Evolutionary conservation across 2,797 vertebrate species (phyloP).

Genomic region (Lepus townsendii): DNA sequence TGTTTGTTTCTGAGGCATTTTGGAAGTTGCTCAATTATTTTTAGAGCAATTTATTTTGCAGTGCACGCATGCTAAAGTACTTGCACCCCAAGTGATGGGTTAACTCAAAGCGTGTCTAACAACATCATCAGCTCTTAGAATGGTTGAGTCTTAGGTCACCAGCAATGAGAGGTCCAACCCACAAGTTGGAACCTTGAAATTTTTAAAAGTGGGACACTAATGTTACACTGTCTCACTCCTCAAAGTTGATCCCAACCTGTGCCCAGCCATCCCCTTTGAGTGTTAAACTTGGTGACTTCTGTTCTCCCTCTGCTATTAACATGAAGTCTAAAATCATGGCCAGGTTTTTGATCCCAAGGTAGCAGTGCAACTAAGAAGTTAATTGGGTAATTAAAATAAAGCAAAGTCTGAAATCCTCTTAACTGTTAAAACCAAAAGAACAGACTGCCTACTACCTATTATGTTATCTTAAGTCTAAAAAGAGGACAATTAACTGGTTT

Average conservation of each 20-base stretch:
- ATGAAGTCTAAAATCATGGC: slow-evolving; percentile 54
- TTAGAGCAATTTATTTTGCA: slow-evolving; percentile 65
- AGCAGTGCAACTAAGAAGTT: slow-evolving; percentile 76
- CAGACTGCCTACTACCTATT: slow-evolving; percentile 73
- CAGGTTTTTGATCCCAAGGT: slow-evolving; percentile 70
- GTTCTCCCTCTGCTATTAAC: slow-evolving; percentile 53
- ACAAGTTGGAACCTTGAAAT: slow-evolving; percentile 14
- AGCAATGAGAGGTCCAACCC: not conserved
- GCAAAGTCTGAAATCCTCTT: slow-evolving; percentile 68
- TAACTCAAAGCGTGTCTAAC: slow-evolving; percentile 53
- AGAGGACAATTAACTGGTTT: slow-evolving; percentile 72
- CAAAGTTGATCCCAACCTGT: not conserved
- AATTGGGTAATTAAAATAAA: slow-evolving; percentile 80
- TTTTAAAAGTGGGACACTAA: slow-evolving; percentile 1
- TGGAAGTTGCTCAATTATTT: slow-evolving; percentile 63
- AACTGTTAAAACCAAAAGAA: slow-evolving; percentile 76
- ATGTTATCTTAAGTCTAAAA: slow-evolving; percentile 77
- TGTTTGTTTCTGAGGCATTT: not conserved
- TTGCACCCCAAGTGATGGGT: slow-evolving; percentile 33
- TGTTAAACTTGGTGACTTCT: not conserved
- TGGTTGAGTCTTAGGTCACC: slow-evolving; percentile 19
- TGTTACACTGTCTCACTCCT: slow-evolving; percentile 33
- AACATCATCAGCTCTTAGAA: not conserved
- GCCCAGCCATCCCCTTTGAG: slow-evolving; percentile 23
- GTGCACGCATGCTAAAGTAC: slow-evolving; percentile 37